phyloP scores from a whole-genome alignment of 2,888 invertebrate genomes.

The Clistopyga incitator region DNA sequence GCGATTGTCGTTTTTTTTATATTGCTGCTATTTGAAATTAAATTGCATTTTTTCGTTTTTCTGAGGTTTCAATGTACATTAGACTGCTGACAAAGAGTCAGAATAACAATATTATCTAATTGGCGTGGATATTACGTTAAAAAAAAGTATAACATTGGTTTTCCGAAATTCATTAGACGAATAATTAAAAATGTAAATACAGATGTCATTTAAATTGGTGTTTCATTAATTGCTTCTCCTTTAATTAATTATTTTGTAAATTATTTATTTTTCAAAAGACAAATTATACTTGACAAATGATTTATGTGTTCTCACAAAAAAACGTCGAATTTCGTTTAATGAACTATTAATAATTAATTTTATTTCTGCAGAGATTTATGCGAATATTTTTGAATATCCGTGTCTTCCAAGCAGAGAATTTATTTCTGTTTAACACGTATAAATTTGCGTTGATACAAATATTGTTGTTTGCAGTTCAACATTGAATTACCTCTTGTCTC shows the following conservation, averaged over 20 bases:
- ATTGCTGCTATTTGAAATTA: not conserved
- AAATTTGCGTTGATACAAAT: not conserved
- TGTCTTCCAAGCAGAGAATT: not conserved
- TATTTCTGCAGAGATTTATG: not conserved
- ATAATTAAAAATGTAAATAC: not conserved
- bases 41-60: not conserved
- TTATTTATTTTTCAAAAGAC: no score
- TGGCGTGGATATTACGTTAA: not conserved
- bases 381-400: not conserved
- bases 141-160: no score
- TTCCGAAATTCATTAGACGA: not conserved
- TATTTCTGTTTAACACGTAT: not conserved
- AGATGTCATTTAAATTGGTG: not conserved
- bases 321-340: no score
- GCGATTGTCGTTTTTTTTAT: conserved; percentile 10
- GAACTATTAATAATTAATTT: not conserved
- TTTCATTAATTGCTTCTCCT: no score
- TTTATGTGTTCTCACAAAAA: no score
- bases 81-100: not conserved
- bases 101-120: not conserved
- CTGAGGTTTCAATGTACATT: not conserved
- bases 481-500: not conserved
- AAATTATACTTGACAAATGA: no score
- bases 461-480: not conserved
- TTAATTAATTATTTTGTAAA: no score